phyloP scores from a whole-genome alignment of 1,140 invertebrate species.

The Andrena cerasifolii region DNA sequence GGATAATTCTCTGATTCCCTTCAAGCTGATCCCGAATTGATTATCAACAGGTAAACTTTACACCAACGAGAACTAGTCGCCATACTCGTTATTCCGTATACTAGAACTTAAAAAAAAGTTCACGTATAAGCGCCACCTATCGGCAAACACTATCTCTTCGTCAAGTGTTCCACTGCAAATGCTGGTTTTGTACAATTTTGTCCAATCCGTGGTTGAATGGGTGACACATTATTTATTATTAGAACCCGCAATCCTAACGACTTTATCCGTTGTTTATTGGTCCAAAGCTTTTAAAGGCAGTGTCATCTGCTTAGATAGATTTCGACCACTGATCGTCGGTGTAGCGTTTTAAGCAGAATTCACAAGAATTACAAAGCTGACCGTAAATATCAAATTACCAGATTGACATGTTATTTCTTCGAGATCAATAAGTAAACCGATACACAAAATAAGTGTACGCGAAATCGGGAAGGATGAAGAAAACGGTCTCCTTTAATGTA shows the following conservation, averaged over 20 bases:
- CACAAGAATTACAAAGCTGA: neutral
- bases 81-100: slow-evolving; percentile 61
- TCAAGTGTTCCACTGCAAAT: neutral
- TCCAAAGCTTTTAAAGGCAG: neutral
- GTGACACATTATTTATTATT: slow-evolving; percentile 27
- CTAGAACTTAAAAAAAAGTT: slow-evolving; percentile 47
- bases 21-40: slow-evolving; percentile 27
- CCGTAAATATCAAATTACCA: neutral
- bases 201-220: slow-evolving; percentile 19
- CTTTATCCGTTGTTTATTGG: neutral
- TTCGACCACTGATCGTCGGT: neutral
- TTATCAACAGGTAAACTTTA: slow-evolving; percentile 72
- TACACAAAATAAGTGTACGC: too few relatives aligned
- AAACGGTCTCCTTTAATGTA: too few relatives aligned
- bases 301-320: neutral
- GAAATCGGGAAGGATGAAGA: too few relatives aligned
- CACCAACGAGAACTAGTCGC: slow-evolving; percentile 62
- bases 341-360: neutral
- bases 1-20: slow-evolving; percentile 12
- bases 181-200: slow-evolving; percentile 30
- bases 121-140: slow-evolving; percentile 11
- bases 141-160: neutral
- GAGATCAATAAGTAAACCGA: neutral
- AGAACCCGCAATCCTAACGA: neutral
- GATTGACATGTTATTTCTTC: neutral